Percentiles rank a stretch among this genome's conserved stretches.
Evolutionary conservation across 2,888 invertebrate genomes (phyloP).

Genomic region (Drosophila kanekoi): DNA sequence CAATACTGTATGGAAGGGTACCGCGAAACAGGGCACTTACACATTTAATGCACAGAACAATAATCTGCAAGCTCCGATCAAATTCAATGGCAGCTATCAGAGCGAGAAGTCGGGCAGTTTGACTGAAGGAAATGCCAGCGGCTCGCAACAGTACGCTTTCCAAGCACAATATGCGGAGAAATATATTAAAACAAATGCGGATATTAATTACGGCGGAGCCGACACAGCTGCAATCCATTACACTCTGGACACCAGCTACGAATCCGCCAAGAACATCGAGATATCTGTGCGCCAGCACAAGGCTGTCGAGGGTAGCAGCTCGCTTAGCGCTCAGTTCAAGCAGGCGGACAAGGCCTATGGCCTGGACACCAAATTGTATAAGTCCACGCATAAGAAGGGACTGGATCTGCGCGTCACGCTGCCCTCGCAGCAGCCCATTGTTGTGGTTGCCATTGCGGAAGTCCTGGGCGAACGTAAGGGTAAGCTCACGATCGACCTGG

Average conservation of each 20-base stretch:
- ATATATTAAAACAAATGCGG: slow-evolving; percentile 83
- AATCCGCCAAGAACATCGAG: slow-evolving; percentile 86
- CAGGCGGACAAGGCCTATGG: slow-evolving; percentile 88
- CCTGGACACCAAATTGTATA: slow-evolving; percentile 86
- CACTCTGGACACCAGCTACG: slow-evolving; percentile 85
- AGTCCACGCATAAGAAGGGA: slow-evolving; percentile 86
- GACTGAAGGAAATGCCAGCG: slow-evolving; percentile 47
- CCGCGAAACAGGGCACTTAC: slow-evolving; percentile 69
- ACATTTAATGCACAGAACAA: slow-evolving; percentile 64
- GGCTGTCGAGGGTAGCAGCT: slow-evolving; percentile 83
- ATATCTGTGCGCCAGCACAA: slow-evolving; percentile 84
- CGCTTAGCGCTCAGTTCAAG: slow-evolving; percentile 84
- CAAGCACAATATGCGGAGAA: slow-evolving; percentile 80
- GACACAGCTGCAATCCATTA: slow-evolving; percentile 85
- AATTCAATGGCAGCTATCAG: slow-evolving; percentile 75
- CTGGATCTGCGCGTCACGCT: slow-evolving; percentile 87
- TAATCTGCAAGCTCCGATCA: slow-evolving; percentile 65
- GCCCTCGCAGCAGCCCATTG: slow-evolving; percentile 84
- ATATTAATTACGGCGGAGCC: slow-evolving; percentile 76
- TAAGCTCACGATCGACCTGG: slow-evolving; percentile 86
- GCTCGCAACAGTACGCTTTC: slow-evolving; percentile 62
- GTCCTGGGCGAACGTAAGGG: slow-evolving; percentile 87
- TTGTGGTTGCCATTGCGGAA: slow-evolving; percentile 80
- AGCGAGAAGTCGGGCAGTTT: slow-evolving; percentile 66
- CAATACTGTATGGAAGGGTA: slow-evolving; percentile 65